Percentiles rank a stretch among this genome's conserved stretches.
Conservation (phyloP, 2,888 invertebrate species). For the Zhengitettix transpicula region DNA sequence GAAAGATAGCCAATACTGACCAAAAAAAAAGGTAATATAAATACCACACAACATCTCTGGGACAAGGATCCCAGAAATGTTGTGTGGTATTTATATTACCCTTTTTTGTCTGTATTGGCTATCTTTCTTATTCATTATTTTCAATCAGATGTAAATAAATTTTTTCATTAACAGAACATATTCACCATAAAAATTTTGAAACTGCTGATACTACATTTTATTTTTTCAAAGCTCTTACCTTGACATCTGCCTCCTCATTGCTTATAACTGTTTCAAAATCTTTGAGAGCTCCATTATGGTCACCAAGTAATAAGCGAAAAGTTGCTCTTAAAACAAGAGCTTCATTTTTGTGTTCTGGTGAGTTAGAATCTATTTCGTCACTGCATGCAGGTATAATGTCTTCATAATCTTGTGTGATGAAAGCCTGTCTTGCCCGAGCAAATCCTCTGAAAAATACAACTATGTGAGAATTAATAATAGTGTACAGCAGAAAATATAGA, state of each 20-base stretch:
- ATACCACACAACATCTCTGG: no score
- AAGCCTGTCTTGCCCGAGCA: conserved; percentile 49
- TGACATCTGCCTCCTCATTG: conserved; percentile 39
- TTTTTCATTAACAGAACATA: no score
- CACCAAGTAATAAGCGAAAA: conserved; percentile 62
- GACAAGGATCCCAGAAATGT: no score
- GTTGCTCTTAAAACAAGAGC: conserved; percentile 70
- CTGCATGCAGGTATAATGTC: conserved; percentile 63
- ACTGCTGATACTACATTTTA: no score
- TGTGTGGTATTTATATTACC: no score
- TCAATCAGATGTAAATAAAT: no score
- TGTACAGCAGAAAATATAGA: conserved; percentile 1
- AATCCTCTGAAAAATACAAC: conserved; percentile 36
- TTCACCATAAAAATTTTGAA: no score
- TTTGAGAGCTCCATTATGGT: conserved; percentile 49
- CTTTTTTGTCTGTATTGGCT: no score
- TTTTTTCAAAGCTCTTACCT: no score
- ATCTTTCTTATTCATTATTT: no score
- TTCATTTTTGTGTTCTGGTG: conserved; percentile 13
- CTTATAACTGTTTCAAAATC: conserved; percentile 57
- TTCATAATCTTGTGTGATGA: conserved; percentile 56
- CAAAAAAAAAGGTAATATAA: no score
- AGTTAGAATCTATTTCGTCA: conserved; percentile 44
- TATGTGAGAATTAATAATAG: conserved; percentile 4
- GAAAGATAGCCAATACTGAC: no score